Conservation (phyloP, 2,113 vertebrate genomes). For the Caranx ignobilis region DNA sequence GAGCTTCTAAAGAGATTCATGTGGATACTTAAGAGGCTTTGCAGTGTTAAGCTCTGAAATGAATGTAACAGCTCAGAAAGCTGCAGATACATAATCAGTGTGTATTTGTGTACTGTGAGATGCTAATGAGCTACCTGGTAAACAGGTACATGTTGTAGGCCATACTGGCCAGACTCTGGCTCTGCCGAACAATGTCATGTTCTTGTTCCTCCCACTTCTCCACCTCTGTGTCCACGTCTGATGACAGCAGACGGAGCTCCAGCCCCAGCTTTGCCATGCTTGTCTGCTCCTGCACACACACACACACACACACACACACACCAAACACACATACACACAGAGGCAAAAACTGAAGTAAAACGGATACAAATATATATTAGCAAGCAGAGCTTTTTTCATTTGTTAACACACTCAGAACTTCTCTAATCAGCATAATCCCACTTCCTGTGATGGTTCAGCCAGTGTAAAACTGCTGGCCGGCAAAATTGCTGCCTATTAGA, state of each 20-base stretch:
- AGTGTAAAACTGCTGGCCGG: constrained; percentile 39
- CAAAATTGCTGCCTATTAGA: constrained; percentile 40
- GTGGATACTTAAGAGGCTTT: constrained; percentile 39
- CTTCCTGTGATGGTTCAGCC: constrained; percentile 7
- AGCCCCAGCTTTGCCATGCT: constrained; percentile 94
- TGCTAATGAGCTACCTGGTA: constrained; percentile 87
- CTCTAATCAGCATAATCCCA: constrained; percentile 52
- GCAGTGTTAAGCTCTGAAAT: constrained; percentile 20
- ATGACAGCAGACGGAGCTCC: constrained; percentile 92
- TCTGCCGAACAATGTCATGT: constrained; percentile 88
- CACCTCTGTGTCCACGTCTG: constrained; percentile 91
- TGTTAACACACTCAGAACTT: constrained; percentile 38
- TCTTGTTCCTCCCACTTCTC: constrained; percentile 97
- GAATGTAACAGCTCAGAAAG: constrained; percentile 8
- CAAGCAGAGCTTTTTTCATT: constrained; percentile 35
- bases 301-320: constrained; percentile 14
- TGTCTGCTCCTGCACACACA: constrained; percentile 88
- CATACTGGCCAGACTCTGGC: constrained; percentile 93
- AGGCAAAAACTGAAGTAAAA: neutral
- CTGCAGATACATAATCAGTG: constrained; percentile 6
- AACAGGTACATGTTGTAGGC: constrained; percentile 97
- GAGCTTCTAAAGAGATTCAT: constrained; percentile 49
- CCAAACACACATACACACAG: constrained; percentile 7
- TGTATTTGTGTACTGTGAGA: neutral
- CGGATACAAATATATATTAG: constrained; percentile 10